phyloP scores from a whole-genome alignment of 2,113 vertebrate genomes.

The Xiphias gladius region DNA sequence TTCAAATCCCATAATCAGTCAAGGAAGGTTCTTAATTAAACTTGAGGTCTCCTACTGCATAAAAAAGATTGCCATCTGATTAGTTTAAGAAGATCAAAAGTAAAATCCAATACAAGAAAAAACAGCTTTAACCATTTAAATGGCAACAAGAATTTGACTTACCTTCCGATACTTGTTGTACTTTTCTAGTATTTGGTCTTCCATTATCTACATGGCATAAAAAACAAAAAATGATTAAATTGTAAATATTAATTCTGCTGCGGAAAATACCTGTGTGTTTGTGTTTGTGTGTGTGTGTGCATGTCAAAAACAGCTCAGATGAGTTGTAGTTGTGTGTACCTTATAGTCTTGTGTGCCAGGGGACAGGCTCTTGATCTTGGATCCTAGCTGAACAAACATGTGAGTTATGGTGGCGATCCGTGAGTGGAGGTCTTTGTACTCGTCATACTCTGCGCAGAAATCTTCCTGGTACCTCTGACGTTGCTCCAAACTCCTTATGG shows the following conservation, averaged over 20 bases:
- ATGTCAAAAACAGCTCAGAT: background rate
- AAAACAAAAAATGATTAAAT: slow-evolving; percentile 16
- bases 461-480: slow-evolving; percentile 85
- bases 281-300: background rate
- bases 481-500: slow-evolving; percentile 82
- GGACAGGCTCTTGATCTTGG: slow-evolving; percentile 86
- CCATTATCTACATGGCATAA: slow-evolving; percentile 80
- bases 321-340: slow-evolving; percentile 63
- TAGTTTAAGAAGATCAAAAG: background rate
- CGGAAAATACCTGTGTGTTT: background rate
- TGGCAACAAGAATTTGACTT: slow-evolving; percentile 31
- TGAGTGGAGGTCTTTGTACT: slow-evolving; percentile 86
- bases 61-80: background rate
- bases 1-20: too few species aligned
- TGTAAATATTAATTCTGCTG: slow-evolving; percentile 5
- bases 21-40: background rate
- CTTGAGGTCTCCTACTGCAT: too few species aligned
- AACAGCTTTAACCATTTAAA: background rate
- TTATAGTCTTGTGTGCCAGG: slow-evolving; percentile 86
- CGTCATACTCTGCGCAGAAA: slow-evolving; percentile 86
- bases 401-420: slow-evolving; percentile 84
- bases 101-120: background rate
- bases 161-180: slow-evolving; percentile 90
- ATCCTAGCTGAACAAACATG: slow-evolving; percentile 87
- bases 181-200: slow-evolving; percentile 89